A percentile compares a stretch with the other conserved stretches of the same genome.
Evolutionary conservation across 2,888 invertebrate species (phyloP).

Genomic region (Coecobrya sp.): DNA sequence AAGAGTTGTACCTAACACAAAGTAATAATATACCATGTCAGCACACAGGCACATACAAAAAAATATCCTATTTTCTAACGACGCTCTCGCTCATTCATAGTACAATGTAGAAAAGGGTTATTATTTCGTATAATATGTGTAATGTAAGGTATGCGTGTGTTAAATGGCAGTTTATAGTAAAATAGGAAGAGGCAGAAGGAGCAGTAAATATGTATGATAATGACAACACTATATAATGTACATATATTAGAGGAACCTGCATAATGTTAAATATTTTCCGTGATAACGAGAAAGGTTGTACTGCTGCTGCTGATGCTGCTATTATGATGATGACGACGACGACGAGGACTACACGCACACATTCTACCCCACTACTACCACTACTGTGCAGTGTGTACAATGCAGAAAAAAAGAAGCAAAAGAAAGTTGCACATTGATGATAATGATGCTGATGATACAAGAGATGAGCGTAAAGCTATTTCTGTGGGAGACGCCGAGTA

Average conservation of each 20-base stretch:
- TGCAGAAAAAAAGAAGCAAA: conserved; percentile 10
- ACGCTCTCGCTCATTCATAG: background rate
- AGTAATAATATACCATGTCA: conserved; percentile 33
- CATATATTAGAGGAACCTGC: background rate
- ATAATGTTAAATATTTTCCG: conserved; percentile 17
- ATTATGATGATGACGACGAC: background rate
- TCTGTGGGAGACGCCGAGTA: background rate
- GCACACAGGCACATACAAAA: conserved; percentile 26
- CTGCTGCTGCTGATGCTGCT: background rate
- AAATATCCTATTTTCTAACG: background rate
- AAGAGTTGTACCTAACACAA: background rate
- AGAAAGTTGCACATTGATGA: conserved; percentile 15
- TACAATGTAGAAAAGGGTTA: background rate
- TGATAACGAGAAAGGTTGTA: conserved; percentile 1
- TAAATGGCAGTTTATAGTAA: conserved; percentile 21
- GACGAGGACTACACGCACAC: background rate
- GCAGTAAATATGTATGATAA: conserved; percentile 37
- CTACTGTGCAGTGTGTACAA: background rate
- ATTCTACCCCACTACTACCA: background rate
- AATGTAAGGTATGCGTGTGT: conserved; percentile 24
- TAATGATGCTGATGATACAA: conserved; percentile 45
- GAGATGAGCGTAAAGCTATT: conserved; percentile 46
- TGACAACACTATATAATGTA: conserved; percentile 6
- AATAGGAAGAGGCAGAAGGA: background rate
- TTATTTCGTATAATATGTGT: background rate